Evolutionary conservation across 2,113 vertebrate genomes (phyloP), one percentile per base, ranked within the genome.

Genomic region (Gavia stellata): DNA sequence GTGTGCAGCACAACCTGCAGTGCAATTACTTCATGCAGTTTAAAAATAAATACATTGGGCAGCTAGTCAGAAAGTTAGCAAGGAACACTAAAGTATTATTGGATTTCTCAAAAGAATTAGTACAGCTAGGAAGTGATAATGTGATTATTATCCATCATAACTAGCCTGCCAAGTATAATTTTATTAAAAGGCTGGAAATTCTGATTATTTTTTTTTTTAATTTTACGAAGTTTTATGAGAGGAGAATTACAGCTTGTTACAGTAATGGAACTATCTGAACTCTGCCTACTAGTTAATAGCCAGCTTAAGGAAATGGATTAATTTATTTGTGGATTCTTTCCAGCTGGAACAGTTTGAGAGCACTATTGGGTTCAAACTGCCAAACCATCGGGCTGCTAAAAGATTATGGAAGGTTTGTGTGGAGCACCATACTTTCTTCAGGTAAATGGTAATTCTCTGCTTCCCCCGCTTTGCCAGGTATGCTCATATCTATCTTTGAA

Each of bases 371-470:
- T 99, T 99, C 97, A 99, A 99, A 96, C 98, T 99, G 82, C 98
- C 99, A 97, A 99, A 99, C 95, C 99, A 99, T 91, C 98, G 99
- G 21, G 98, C 99, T 47, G 99, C 99, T 56, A 99, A 99, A 97
- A 98, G 98, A 90, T 98, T 99, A 92, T 99, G 99, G 99, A 99
- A 99, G 92, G 99, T 99, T 86, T 99, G 99, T 33, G 99, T 99
- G 98, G 99, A 99, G 86, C 99, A 99, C 95, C 99, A 99, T 98
- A 99, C 99, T 93, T 99, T 99, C 96, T 99, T 99, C 98, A 99
- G 99, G 99, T 99, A 98, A 96, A 50, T 55, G 12, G 21, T 87
- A 80, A 61, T 78, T 89, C 40, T 92, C 45, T 81, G 31, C 49
- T 84, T 94, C 36, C 15, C 12, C 12, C 3, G 2, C 28, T 73